Base-by-base conservation (phyloP, 2,797 vertebrate genomes). In the Carduelis carduelis region DNA sequence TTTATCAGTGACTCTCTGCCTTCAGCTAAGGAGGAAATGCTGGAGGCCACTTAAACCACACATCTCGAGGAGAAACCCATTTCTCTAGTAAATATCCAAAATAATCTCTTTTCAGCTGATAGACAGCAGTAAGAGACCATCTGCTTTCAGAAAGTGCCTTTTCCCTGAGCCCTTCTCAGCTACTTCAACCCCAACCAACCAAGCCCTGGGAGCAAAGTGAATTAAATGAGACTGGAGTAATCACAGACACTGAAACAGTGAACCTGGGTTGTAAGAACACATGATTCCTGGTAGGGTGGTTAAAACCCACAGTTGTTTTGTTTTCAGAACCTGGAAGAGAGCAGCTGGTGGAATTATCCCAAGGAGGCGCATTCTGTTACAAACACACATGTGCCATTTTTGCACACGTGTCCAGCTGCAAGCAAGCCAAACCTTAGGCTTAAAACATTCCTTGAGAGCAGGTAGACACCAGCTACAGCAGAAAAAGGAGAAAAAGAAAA, bases 331-430 rank as follows among this genome's bases (percentile, higher is more conserved):
- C 75, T 94, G 90, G 71, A 94, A 92, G 32, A 37, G 59, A 95
- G 53, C 83, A 66, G 71, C 68, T 95, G 53, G 47, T 17, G 94
- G 70, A 57, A 88, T 64, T 72, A 70, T 55, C 41, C 75, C 83
- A 20, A 52, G 44, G 83, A 97, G 59, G 21, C 8, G 26, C 11
- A 14, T 83, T 77, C 77, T 1, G 2, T 75, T 87, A 74, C 26
- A 90, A 93, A 64, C 55, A 72, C 55, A 64, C 27, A 47, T 44
- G 55, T 94, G 85, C 57, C 85, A 49, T 79, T 93, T 88, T 75
- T 91, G 95, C 94, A 89, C 39, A 20, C 64, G 64, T 32, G 86
- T 83, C 77, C 68, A 97, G 96, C 97, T 97, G 94, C 43, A 76
- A 72, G 32, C 52, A 93, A 78, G 41, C 26, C 65, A 81, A 44